Evolutionary conservation across 2,113 vertebrate genomes (phyloP), one percentile per base, ranked within the genome.

Genomic region (Corvus moneduloides): DNA sequence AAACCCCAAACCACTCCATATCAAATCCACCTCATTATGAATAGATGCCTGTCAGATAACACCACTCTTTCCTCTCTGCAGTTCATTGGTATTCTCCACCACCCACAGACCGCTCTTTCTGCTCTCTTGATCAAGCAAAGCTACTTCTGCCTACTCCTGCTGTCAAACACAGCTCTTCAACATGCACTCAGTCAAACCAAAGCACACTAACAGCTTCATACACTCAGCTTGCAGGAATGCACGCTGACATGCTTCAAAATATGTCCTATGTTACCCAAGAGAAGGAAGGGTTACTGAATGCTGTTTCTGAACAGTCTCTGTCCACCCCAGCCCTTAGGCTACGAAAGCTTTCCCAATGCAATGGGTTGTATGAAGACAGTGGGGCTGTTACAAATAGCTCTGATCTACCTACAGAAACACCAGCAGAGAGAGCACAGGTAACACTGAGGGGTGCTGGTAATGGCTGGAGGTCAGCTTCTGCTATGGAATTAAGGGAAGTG

Each of bases 231-330:
- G 64, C 44, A 63, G 24, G 32, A 82, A 78, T 44, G 46, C 48
- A 72, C 2, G 17, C 51, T 61, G 26, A 14, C 11, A 20, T 11
- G 12, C 62, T 90, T 54, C 11, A 7, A 64, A 88, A 32, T 22
- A 69, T 0, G 0, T 35, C 26, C 21, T 11, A 10, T 0, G 0
- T 5, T 44, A 44, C 35, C 39, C 5, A 4, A 41, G 26, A 84
- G 54, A 87, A 73, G 24, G 44, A 81, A 72, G 6, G 2, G 7
- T 4, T 59, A 64, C 16, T 37, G 23, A 77, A 33, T 9, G 23
- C 5, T 23, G 6, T 32, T 84, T 64, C 74, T 16, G 14, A 58
- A 49, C 1, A 18, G 7, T 26, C 49, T 54, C 41, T 58, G 39
- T 78, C 46, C 69, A 43, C 19, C 43, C 3, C 11, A 63, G 49